phyloP scores from a whole-genome alignment of 1,140 invertebrate genomes.

The Samia ricini region DNA sequence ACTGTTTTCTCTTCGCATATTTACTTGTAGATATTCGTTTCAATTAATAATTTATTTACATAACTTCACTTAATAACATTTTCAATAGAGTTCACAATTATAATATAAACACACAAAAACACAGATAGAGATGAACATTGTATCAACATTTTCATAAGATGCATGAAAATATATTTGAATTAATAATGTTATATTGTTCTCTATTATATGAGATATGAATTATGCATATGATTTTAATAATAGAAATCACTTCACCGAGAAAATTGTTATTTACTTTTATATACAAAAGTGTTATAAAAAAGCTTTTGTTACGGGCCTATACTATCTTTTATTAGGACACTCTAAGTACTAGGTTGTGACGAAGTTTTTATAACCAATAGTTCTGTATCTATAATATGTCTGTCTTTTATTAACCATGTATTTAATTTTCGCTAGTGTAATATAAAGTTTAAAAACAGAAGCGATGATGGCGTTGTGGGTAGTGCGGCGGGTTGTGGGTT shows the following conservation, averaged over 20 bases:
- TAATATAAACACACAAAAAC: too few species aligned
- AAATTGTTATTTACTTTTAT: background rate
- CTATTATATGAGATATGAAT: background rate
- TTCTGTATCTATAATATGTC: background rate
- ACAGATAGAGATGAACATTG: too few species aligned
- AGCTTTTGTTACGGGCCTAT: background rate
- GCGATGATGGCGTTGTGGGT: too few species aligned
- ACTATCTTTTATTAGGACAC: background rate
- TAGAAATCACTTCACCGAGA: background rate
- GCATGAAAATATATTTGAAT: background rate
- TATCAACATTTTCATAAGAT: too few species aligned
- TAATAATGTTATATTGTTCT: background rate
- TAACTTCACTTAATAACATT: too few species aligned
- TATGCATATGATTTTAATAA: background rate
- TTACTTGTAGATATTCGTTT: too few species aligned
- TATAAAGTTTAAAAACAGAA: background rate
- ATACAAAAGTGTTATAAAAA: conserved; percentile 2
- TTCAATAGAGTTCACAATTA: too few species aligned
- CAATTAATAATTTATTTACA: too few species aligned
- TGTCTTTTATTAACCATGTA: background rate
- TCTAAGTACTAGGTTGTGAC: background rate
- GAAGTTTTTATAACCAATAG: background rate
- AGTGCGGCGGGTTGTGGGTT: too few species aligned
- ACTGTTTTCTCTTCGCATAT: too few species aligned
- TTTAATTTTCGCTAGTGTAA: background rate